phyloP scores from a whole-genome alignment of 2,113 vertebrate genomes.

The Entosphenus tridentatus region DNA sequence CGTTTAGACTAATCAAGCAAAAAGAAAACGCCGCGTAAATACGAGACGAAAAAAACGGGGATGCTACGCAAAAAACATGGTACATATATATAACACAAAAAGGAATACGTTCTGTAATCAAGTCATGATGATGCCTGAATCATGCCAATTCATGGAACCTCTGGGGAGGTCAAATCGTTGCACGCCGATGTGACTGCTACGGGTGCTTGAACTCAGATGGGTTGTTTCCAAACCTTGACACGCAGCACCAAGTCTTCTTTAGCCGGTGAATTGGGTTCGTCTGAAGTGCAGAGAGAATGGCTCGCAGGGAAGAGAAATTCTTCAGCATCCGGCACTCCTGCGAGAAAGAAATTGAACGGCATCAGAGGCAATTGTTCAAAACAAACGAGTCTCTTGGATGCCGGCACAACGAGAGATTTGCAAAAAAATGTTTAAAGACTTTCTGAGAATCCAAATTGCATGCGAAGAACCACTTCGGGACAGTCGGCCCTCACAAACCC shows the following conservation, averaged over 20 bases:
- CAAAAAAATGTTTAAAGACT: no score
- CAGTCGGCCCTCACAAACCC: no score
- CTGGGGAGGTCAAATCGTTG: no score
- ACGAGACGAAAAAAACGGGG: neutral
- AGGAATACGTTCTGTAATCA: neutral
- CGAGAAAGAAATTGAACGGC: constrained; percentile 7
- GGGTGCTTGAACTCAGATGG: constrained; percentile 14
- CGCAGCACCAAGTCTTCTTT: constrained; percentile 52
- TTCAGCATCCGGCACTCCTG: constrained; percentile 87
- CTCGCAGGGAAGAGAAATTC: constrained; percentile 75
- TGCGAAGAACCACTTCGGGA: no score
- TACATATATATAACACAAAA: no score
- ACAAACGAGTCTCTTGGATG: no score
- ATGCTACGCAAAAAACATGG: neutral
- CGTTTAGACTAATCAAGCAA: neutral
- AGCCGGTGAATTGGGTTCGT: constrained; percentile 74
- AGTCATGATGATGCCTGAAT: no score
- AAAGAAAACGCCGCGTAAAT: neutral
- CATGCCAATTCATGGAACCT: no score
- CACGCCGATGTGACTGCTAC: no score
- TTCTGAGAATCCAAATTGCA: no score
- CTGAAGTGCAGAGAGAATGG: constrained; percentile 70
- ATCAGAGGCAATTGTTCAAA: no score
- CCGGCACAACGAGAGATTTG: no score
- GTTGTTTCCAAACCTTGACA: constrained; percentile 39